A percentile compares a stretch with the other conserved stretches of the same genome.
Evolutionary conservation across 23 tunicate species (phyloP).

Genomic region (Halocynthia aurantium): DNA sequence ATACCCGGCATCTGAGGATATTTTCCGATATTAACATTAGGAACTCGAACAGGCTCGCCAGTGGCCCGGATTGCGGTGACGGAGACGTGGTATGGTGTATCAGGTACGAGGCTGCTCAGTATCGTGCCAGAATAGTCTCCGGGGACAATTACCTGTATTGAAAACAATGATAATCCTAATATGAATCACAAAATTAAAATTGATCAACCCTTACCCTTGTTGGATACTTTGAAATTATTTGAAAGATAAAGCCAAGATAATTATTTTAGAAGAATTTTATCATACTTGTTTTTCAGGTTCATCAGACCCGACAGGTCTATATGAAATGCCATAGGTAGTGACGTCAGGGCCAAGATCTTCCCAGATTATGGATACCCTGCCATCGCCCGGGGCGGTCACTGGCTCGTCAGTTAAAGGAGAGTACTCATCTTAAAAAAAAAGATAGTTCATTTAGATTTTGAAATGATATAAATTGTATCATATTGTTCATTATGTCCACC

Average conservation of each 20-base stretch:
- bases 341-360: conserved; percentile 19
- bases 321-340: conserved; percentile 8
- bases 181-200: no score
- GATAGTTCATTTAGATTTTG: background rate
- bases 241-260: no score
- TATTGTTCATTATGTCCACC: background rate
- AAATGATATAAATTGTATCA: background rate
- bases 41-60: conserved; percentile 3
- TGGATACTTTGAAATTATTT: no score
- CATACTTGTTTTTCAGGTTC: no score
- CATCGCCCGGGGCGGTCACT: conserved; percentile 11
- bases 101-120: conserved; percentile 13
- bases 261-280: no score
- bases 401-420: conserved; percentile 19
- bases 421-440: conserved; percentile 1
- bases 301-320: background rate
- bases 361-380: conserved; percentile 18
- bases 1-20: conserved; percentile 2
- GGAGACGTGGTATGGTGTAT: background rate
- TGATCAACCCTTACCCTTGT: no score
- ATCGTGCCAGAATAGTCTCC: conserved; percentile 10
- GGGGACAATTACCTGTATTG: conserved; percentile 9
- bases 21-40: conserved; percentile 14
- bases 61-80: conserved; percentile 11
- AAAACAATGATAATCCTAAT: no score